These are phyloP conservation scores for Galaxea fascicularis DNA, from an alignment of 92 coral and sea anemone genomes.

Conservation along the genomic window DNA sequence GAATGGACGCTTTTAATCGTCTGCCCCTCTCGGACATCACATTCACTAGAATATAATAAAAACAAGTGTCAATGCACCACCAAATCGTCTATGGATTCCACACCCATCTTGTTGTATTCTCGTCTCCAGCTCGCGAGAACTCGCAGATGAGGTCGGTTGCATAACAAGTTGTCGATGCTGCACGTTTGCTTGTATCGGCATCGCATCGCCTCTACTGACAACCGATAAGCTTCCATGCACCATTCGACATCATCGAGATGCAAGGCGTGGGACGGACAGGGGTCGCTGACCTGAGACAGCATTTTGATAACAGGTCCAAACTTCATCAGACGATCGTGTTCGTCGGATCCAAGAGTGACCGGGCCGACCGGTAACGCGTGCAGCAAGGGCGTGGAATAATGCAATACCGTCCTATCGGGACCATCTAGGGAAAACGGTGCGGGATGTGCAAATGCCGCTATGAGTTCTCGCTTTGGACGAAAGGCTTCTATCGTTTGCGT, in stretches of 20 bases:
- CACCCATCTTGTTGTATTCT: neutral
- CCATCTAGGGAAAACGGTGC: neutral
- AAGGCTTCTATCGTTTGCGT: neutral
- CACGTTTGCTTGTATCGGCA: neutral
- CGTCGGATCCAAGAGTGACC: neutral
- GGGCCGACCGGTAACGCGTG: neutral
- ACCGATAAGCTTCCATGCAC: constrained; percentile 1
- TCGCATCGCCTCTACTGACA: neutral
- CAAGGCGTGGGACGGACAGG: neutral
- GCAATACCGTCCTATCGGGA: neutral
- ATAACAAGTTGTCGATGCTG: neutral
- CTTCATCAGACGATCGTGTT: neutral
- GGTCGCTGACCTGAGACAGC: neutral
- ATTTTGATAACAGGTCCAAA: neutral
- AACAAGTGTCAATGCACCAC: neutral
- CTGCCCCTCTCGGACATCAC: neutral
- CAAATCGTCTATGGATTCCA: neutral
- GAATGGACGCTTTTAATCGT: neutral
- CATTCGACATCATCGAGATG: neutral
- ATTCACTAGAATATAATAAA: neutral
- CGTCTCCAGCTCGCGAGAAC: neutral
- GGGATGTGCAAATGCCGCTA: neutral
- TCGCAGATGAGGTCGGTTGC: neutral
- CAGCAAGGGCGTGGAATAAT: neutral
- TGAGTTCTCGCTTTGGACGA: neutral